Base-by-base conservation (phyloP, 2,888 invertebrate species). In the Orthonychiurus folsomi region DNA sequence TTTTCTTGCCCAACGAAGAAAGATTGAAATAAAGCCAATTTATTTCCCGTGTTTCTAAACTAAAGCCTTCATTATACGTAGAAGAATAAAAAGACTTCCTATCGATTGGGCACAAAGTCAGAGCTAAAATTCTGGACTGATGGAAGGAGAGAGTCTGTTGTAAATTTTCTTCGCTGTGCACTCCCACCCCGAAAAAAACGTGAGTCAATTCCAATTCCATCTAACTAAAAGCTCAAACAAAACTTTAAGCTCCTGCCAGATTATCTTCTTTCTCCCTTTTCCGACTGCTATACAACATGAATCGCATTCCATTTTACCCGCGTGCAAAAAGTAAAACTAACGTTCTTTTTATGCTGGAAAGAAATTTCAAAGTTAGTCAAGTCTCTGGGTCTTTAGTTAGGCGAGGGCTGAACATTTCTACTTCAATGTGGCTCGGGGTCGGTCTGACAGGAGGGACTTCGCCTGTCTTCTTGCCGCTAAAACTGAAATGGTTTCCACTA, bases 171-270 rank as follows among this genome's bases (percentile, higher is more conserved):
- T n/a, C n/a, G n/a, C n/a, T n/a, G n/a, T n/a, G n/a, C n/a, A n/a
- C 37, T 37, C 37, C 5, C 37, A 9, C 5, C 37, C 5, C 37
- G 5, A 15, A 15, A 5, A 37, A 37, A 37, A 37, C 37, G 37
- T 37, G 37, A 37, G 37, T 37, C 37, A 37, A 37, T 37, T 37
- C 37, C 37, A 37, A 37, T 37, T 37, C 37, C 37, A 37, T 37
- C 37, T 37, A 37, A 37, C 37, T 37, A 37, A 37, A 37, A 37
- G 37, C 37, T 37, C 37, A 37, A 37, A 37, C 37, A 37, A 37
- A 37, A 37, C 37, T 37, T 37, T 37, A 37, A 37, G 37, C 37
- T 15, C 37, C 37, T 5, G 37, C 37, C 9, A 37, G 37, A 37
- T 37, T 37, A 37, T 37, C 37, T 37, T 37, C 37, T 15, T 37